Base-by-base conservation (phyloP, 53 echinoderm and acorn worm genomes). In the Temnopleurus reevesii region DNA sequence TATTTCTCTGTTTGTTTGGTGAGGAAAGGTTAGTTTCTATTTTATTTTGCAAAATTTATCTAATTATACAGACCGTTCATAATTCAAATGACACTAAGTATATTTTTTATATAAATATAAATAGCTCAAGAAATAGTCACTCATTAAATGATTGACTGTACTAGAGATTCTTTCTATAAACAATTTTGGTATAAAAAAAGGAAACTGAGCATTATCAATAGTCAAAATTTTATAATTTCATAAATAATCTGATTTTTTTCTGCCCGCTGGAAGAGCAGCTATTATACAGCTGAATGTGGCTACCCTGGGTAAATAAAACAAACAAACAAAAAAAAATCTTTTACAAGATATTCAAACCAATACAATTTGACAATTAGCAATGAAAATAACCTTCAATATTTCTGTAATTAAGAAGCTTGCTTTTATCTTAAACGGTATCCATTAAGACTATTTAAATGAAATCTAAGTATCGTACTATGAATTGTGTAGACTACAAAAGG, bases 21-120 rank as follows among this genome's bases (percentile, higher is more conserved):
- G 65, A 35, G 65, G 35, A 38, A 71, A 38, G 18, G 41, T 71
- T 71, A 71, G 71, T 71, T 71, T 71, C 71, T 71, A 36, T 71
- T n/a, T 71, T 21, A 41, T 71, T 41, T 23, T 31, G 29, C 34
- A 63, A 6, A 38, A 71, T 71, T 71, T 38, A 71, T 38, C 71
- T 71, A 71, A 71, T 71, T 71, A 60, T 41, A 23, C 43, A 43
- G 21, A 41, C 71, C 71, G 18, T 41, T 71, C 23, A 19, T 71
- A 71, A 71, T n/a, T n/a, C n/a, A n/a, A n/a, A n/a, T n/a, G n/a
- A 71, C 71, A 49, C 49, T 12, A 49, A 15, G 15, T 41, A 31
- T n/a, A n/a, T n/a, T n/a, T n/a, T n/a, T n/a, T n/a, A n/a, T 4
- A 64, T 60, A 8, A 21, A 71, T 41, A 41, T 38, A 41, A 71